Percentiles rank a stretch among this genome's conserved stretches.
phyloP scores from a whole-genome alignment of 2,797 vertebrate genomes.

The Huso huso region DNA sequence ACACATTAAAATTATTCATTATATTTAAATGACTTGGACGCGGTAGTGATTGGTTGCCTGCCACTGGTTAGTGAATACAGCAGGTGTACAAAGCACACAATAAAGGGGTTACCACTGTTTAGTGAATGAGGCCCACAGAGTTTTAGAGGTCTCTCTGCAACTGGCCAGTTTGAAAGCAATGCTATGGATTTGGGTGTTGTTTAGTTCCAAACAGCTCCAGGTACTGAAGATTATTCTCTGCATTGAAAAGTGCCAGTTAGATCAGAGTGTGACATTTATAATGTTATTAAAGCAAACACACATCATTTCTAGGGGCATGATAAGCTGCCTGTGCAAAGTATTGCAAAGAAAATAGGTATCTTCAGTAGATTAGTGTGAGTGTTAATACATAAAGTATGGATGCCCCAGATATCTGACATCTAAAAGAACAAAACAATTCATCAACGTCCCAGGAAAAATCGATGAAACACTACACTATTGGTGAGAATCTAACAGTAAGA shows the following conservation, averaged over 20 bases:
- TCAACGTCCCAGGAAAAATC: slow-evolving; percentile 53
- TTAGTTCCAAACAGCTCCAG: neutral
- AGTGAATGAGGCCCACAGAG: too few species aligned
- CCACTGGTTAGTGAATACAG: too few species aligned
- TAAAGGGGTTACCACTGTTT: too few species aligned
- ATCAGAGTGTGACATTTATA: slow-evolving; percentile 24
- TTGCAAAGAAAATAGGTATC: slow-evolving; percentile 17
- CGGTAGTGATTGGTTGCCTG: too few species aligned
- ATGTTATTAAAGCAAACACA: slow-evolving; percentile 31
- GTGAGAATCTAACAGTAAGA: slow-evolving; percentile 60
- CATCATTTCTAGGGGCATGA: slow-evolving; percentile 29
- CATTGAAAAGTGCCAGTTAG: too few species aligned
- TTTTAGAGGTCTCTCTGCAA: too few species aligned
- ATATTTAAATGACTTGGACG: too few species aligned
- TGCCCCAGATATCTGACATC: slow-evolving; percentile 52
- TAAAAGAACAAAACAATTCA: slow-evolving; percentile 64
- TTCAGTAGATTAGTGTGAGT: slow-evolving; percentile 38
- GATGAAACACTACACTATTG: slow-evolving; percentile 55
- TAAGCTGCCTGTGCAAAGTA: slow-evolving; percentile 23
- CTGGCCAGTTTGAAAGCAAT: too few species aligned
- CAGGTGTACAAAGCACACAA: too few species aligned
- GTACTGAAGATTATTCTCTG: too few species aligned
- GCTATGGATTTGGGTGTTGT: neutral
- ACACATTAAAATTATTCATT: too few species aligned
- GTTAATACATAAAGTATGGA: slow-evolving; percentile 53